These are phyloP conservation scores for Limnephilus rhombicus DNA, from an alignment of 2,888 invertebrate species.

Conservation along the genomic window DNA sequence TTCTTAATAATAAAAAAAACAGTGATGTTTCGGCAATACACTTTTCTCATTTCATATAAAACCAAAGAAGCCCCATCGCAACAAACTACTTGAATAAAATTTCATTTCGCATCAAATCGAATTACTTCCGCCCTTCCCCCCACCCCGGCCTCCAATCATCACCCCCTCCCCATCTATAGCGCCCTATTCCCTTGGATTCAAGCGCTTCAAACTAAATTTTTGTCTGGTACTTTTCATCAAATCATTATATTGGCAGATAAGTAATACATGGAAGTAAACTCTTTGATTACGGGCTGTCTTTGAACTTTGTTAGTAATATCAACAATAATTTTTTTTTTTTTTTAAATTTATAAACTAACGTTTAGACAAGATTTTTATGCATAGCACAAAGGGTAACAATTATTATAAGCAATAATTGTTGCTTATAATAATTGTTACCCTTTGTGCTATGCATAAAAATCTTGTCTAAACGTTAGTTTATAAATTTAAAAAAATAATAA, in stretches of 20 bases:
- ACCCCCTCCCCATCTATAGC: not conserved
- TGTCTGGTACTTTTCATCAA: not conserved
- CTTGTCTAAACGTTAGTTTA: no score
- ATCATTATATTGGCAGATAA: not conserved
- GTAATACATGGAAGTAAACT: not conserved
- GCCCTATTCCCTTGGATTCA: not conserved
- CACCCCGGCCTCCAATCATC: constrained; percentile 2
- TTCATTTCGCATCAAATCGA: constrained; percentile 64
- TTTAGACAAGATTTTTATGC: no score
- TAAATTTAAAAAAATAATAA: no score
- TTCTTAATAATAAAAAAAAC: not conserved
- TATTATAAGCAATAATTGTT: no score
- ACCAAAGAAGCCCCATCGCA: constrained; percentile 59
- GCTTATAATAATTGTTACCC: no score
- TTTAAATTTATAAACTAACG: no score
- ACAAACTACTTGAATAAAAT: constrained; percentile 65
- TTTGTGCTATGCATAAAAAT: no score
- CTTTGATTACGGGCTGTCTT: not conserved
- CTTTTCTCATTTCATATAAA: constrained; percentile 50
- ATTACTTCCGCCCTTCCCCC: constrained; percentile 51
- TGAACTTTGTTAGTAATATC: not conserved
- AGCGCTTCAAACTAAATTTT: constrained; percentile 17
- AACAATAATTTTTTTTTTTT: no score
- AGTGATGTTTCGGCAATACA: not conserved
- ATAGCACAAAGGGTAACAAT: no score